Evolutionary conservation across 2,797 vertebrate genomes (phyloP).

Genomic region (Cynopterus sphinx): DNA sequence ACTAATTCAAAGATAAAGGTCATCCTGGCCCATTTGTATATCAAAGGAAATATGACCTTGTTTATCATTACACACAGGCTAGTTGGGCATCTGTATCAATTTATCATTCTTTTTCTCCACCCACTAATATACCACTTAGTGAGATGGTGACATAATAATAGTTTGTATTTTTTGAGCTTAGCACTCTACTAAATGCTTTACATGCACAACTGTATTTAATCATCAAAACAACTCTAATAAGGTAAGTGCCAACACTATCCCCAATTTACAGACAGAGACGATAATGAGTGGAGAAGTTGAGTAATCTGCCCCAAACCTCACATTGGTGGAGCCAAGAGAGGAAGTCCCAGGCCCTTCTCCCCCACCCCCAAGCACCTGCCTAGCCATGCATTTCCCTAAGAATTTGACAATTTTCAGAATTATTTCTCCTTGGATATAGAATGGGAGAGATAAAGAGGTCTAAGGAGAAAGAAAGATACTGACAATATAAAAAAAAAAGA

Average conservation of each 20-base stretch:
- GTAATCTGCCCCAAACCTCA: background rate
- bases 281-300: background rate
- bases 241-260: background rate
- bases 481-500: background rate
- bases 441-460: accelerated
- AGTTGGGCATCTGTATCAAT: background rate
- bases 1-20: background rate
- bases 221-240: background rate
- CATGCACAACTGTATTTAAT: background rate
- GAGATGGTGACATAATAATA: background rate
- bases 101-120: background rate
- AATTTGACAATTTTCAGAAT: background rate
- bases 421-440: background rate
- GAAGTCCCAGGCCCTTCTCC: background rate
- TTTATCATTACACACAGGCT: background rate
- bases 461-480: background rate
- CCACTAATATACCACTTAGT: background rate
- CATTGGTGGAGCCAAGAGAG: accelerated
- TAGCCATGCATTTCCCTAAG: accelerated
- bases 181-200: background rate
- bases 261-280: background rate
- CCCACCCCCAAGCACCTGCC: too few relatives aligned
- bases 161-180: background rate
- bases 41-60: background rate
- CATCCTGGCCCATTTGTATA: background rate